Percentiles rank a stretch among this genome's conserved stretches.
Conservation (phyloP, 2,797 vertebrate species). For the Cossypha niveicapilla region DNA sequence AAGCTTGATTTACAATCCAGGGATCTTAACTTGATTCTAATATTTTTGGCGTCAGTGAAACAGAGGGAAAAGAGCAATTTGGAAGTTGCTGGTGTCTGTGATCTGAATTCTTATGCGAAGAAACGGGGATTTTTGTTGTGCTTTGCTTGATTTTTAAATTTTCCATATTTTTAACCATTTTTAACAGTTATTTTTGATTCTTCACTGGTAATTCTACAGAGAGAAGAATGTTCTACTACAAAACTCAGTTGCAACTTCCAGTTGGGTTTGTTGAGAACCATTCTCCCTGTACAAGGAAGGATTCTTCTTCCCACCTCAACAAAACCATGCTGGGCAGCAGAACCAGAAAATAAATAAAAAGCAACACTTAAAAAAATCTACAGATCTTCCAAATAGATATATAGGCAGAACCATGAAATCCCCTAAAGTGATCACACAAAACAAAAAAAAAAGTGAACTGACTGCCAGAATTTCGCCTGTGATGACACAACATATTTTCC, state of each 20-base stretch:
- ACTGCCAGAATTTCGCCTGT: background rate
- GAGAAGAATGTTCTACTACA: background rate
- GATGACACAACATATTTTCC: background rate
- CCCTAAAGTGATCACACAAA: background rate
- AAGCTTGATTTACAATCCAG: constrained; percentile 41
- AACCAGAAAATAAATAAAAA: background rate
- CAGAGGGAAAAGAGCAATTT: constrained; percentile 26
- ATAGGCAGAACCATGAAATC: background rate
- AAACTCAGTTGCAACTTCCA: background rate
- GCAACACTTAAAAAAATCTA: background rate
- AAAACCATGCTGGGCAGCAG: background rate
- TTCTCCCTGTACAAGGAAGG: background rate
- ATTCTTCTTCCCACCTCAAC: background rate
- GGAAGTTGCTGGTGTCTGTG: constrained; percentile 31
- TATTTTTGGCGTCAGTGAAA: constrained; percentile 40
- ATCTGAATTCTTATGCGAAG: constrained; percentile 25
- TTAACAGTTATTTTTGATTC: background rate
- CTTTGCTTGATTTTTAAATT: background rate
- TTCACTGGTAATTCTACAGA: background rate
- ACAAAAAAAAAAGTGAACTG: background rate
- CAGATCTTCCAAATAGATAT: background rate
- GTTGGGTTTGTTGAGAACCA: background rate
- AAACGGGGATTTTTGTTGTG: background rate
- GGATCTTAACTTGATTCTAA: constrained; percentile 58
- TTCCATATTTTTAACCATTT: background rate